A percentile compares a stretch with the other conserved stretches of the same genome.
Evolutionary conservation across 2,888 invertebrate species (phyloP).

Genomic region (Baronia brevicornis): DNA sequence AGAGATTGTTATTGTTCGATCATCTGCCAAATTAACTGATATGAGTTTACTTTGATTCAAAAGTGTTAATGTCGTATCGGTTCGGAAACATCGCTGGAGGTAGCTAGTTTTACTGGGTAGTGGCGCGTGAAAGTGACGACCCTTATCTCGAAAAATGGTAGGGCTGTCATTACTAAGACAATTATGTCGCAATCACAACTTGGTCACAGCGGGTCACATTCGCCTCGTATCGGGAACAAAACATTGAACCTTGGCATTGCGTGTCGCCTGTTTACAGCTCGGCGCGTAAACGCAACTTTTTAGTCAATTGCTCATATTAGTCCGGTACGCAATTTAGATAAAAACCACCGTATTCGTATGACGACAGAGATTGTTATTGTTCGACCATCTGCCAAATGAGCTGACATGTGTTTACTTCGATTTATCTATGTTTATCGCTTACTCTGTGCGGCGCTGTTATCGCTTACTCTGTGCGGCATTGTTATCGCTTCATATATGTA

Average conservation of each 20-base stretch:
- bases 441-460: too few species aligned
- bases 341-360: background rate
- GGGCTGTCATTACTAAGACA: background rate
- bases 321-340: too few species aligned
- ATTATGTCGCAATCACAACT: background rate
- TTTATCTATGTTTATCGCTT: conserved; percentile 11
- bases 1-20: too few species aligned
- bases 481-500: too few species aligned
- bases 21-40: too few species aligned
- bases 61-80: conserved; percentile 11
- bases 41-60: conserved; percentile 6
- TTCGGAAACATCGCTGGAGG: too few species aligned
- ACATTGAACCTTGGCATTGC: conserved; percentile 14
- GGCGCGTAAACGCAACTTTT: conserved; percentile 12
- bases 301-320: conserved; percentile 9
- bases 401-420: conserved; percentile 8
- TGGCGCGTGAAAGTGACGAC: too few species aligned
- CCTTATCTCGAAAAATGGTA: too few species aligned
- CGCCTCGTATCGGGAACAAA: conserved; percentile 7
- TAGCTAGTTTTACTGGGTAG: too few species aligned
- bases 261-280: conserved; percentile 5
- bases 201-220: background rate
- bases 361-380: background rate
- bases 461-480: too few species aligned
- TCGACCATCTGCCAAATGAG: background rate